Percentiles rank a stretch among this genome's conserved stretches.
phyloP scores from a whole-genome alignment of 2,888 invertebrate species.

The Volucella zonaria region DNA sequence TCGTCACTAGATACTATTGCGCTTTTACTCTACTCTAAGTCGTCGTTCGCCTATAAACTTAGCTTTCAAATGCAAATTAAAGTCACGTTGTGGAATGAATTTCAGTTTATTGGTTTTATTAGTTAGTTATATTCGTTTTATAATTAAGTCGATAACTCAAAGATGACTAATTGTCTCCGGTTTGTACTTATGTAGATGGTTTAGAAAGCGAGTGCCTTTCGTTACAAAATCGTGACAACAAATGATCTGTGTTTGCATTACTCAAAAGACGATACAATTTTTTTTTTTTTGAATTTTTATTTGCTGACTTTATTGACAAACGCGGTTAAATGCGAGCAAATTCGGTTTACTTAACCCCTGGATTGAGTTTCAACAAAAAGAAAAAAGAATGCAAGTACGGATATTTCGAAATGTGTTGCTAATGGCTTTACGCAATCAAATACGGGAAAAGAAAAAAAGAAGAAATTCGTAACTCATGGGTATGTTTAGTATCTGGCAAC shows the following conservation, averaged over 20 bases:
- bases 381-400: background rate
- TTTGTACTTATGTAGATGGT: too few species aligned
- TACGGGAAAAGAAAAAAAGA: too few species aligned
- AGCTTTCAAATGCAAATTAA: conserved; percentile 20
- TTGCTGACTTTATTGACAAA: conserved; percentile 26
- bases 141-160: background rate
- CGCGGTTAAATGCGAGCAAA: background rate
- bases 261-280: too few species aligned
- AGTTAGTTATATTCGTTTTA: conserved; percentile 1
- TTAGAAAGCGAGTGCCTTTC: too few species aligned
- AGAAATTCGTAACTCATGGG: too few species aligned
- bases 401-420: background rate
- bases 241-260: too few species aligned
- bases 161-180: background rate
- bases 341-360: background rate
- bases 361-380: background rate
- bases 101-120: background rate
- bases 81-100: background rate
- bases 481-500: too few species aligned
- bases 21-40: background rate
- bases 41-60: conserved; percentile 3
- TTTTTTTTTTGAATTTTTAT: too few species aligned
- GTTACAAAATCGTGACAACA: too few species aligned
- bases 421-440: background rate
- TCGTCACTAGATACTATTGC: background rate